Evolutionary conservation across 2,888 invertebrate genomes (phyloP).

Genomic region (Saturnia japonica): DNA sequence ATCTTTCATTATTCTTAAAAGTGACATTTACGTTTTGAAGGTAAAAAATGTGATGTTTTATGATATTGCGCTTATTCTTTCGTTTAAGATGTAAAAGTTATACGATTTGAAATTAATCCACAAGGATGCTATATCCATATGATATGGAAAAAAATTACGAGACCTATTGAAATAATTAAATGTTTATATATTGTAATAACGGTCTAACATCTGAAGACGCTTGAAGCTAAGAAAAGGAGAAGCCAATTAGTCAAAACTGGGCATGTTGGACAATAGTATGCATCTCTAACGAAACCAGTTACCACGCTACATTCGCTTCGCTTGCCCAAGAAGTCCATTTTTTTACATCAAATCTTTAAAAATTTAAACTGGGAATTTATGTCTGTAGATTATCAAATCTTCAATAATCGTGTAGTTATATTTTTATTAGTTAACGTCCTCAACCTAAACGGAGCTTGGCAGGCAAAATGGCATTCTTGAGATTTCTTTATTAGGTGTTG

Average conservation of each 20-base stretch:
- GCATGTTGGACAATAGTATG: background rate
- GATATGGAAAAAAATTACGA: background rate
- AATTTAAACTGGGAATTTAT: background rate
- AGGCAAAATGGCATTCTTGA: too few relatives aligned
- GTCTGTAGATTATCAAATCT: background rate
- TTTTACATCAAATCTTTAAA: background rate
- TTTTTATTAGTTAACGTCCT: background rate
- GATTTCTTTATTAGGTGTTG: too few relatives aligned
- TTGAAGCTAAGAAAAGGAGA: too few relatives aligned
- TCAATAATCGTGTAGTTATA: background rate
- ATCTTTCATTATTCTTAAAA: slow-evolving; percentile 49
- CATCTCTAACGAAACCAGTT: background rate
- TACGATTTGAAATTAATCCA: background rate
- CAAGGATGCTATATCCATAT: background rate
- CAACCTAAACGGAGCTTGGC: too few relatives aligned
- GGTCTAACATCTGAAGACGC: too few relatives aligned
- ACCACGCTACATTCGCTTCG: background rate
- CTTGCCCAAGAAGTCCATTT: background rate
- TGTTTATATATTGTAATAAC: too few relatives aligned
- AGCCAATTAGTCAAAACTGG: background rate
- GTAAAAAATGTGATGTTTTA: slow-evolving; percentile 24
- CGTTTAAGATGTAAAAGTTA: background rate
- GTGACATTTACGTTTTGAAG: slow-evolving; percentile 40
- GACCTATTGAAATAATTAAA: too few relatives aligned
- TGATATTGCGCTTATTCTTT: slow-evolving; percentile 12